phyloP scores from a whole-genome alignment of 1,140 invertebrate genomes.

The Papilio machaon region DNA sequence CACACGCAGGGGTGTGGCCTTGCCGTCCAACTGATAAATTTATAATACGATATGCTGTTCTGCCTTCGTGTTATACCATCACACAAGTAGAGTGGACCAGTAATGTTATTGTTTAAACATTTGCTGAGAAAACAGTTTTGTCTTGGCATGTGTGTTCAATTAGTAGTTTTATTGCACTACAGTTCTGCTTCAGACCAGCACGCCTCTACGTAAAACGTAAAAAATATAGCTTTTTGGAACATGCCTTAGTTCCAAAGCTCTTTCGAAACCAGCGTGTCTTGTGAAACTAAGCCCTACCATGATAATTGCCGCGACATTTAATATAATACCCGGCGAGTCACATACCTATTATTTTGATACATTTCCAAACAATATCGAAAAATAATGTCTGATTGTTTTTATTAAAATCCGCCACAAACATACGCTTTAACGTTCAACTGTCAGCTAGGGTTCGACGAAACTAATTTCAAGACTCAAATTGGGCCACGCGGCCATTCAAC shows the following conservation, averaged over 20 bases:
- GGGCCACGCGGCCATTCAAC: background rate
- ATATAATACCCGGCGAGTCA: too few species aligned
- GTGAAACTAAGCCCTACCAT: too few species aligned
- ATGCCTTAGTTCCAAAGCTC: too few species aligned
- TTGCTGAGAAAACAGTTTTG: background rate
- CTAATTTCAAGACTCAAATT: background rate
- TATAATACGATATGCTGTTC: background rate
- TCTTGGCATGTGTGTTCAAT: background rate
- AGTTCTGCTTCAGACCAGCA: too few species aligned
- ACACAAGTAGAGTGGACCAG: background rate
- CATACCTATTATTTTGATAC: too few species aligned
- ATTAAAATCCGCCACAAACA: too few species aligned
- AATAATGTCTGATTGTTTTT: too few species aligned
- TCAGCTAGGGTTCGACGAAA: background rate
- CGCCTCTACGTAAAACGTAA: too few species aligned
- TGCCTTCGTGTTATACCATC: background rate
- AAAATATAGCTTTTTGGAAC: too few species aligned
- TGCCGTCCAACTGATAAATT: background rate
- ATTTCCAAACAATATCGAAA: too few species aligned
- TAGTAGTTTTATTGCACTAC: background rate
- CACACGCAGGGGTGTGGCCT: background rate
- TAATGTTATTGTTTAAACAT: background rate
- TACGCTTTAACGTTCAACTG: background rate
- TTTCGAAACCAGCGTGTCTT: too few species aligned
- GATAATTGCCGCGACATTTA: too few species aligned